Conservation (phyloP, 2,888 invertebrate genomes). For the Nymphalis polychloros region DNA sequence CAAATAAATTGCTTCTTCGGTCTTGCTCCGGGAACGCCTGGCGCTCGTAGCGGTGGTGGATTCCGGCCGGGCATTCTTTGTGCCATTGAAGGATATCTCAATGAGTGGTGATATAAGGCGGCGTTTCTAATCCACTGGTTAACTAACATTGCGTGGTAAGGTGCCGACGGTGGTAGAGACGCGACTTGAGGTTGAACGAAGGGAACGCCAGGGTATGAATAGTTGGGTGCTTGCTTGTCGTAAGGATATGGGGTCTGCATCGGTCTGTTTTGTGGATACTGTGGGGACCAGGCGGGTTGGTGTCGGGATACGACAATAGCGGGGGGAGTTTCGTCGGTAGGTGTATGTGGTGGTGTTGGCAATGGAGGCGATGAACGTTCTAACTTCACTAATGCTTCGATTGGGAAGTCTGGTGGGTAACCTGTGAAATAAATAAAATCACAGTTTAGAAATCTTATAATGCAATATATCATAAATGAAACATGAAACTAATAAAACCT, state of each 20-base stretch:
- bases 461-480: not conserved
- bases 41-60: slow-evolving; percentile 80
- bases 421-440: slow-evolving; percentile 62
- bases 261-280: slow-evolving; percentile 63
- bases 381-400: slow-evolving; percentile 82
- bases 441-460: slow-evolving; percentile 6
- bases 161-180: slow-evolving; percentile 70
- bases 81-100: slow-evolving; percentile 77
- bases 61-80: slow-evolving; percentile 78
- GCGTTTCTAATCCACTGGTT: slow-evolving; percentile 89
- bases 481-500: not conserved
- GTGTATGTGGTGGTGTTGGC: slow-evolving; percentile 88
- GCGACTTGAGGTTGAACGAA: slow-evolving; percentile 77
- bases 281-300: slow-evolving; percentile 65
- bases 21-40: slow-evolving; percentile 81
- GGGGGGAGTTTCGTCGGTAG: slow-evolving; percentile 83
- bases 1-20: slow-evolving; percentile 96
- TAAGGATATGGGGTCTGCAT: slow-evolving; percentile 70
- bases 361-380: slow-evolving; percentile 84
- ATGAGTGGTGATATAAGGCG: slow-evolving; percentile 84
- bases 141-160: slow-evolving; percentile 84
- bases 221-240: slow-evolving; percentile 66
- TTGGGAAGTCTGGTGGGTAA: slow-evolving; percentile 82
- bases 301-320: slow-evolving; percentile 73
- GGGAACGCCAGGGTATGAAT: slow-evolving; percentile 69